Conservation (phyloP, 2,113 vertebrate species). For the Girardinichthys multiradiatus region DNA sequence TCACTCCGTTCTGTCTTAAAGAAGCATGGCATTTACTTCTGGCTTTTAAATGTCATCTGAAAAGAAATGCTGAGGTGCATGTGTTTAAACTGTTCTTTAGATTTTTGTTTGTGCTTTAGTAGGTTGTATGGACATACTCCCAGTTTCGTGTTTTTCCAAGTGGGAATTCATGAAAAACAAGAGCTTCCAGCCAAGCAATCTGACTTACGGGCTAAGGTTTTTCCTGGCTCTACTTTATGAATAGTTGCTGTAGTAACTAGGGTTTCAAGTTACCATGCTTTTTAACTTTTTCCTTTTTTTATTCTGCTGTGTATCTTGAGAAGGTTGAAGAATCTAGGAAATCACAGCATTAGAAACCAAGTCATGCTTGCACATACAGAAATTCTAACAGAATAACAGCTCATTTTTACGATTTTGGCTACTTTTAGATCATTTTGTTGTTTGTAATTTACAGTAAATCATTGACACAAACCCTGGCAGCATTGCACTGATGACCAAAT, state of each 20-base stretch:
- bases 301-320: conserved; percentile 5
- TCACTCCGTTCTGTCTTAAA: too few relatives aligned
- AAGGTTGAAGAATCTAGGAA: conserved; percentile 3
- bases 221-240: conserved; percentile 40
- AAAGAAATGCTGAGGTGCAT: background rate
- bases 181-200: conserved; percentile 49
- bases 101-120: conserved; percentile 1
- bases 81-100: background rate
- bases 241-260: conserved; percentile 55
- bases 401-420: too few relatives aligned
- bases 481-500: too few relatives aligned
- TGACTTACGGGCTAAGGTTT: conserved; percentile 17
- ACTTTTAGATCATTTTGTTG: too few relatives aligned
- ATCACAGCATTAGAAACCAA: background rate
- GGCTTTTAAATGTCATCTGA: background rate
- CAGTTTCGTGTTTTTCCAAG: conserved; percentile 25
- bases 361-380: too few relatives aligned
- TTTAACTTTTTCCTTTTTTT: conserved; percentile 30
- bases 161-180: conserved; percentile 51
- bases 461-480: too few relatives aligned
- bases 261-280: conserved; percentile 43
- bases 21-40: background rate
- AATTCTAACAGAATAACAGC: too few relatives aligned
- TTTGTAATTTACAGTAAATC: too few relatives aligned
- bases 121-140: conserved; percentile 14